phyloP scores from a whole-genome alignment of 2,113 vertebrate species.

The Marcusenius ussheri region DNA sequence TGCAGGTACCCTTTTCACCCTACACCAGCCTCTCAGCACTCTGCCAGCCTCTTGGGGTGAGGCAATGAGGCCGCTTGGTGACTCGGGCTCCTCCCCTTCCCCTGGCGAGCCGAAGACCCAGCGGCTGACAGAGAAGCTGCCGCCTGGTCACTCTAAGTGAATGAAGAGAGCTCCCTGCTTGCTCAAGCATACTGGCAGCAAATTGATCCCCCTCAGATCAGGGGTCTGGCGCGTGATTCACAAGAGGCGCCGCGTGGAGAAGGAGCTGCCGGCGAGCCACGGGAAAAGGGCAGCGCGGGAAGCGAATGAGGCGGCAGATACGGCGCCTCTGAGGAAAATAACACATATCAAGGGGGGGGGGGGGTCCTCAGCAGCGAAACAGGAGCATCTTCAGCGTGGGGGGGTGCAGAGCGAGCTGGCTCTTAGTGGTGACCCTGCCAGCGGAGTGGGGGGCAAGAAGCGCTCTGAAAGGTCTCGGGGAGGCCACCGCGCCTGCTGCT shows the following conservation, averaged over 20 bases:
- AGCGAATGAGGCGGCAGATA: conserved; percentile 44
- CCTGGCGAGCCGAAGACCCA: background rate
- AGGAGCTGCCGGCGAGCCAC: conserved; percentile 45
- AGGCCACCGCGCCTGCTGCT: background rate
- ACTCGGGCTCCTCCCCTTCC: conserved; percentile 15
- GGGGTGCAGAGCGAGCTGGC: background rate
- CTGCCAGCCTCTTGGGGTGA: background rate
- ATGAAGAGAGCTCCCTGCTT: conserved; percentile 59
- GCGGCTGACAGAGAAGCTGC: conserved; percentile 35
- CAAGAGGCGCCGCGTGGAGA: conserved; percentile 48
- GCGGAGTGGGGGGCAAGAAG: background rate
- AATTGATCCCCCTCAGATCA: conserved; percentile 60
- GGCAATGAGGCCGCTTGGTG: background rate
- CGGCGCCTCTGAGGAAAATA: conserved; percentile 61
- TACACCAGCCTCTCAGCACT: background rate
- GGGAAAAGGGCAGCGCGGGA: conserved; percentile 54
- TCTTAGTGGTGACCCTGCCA: background rate
- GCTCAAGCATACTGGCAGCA: conserved; percentile 63
- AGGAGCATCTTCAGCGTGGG: background rate
- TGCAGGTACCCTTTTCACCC: background rate
- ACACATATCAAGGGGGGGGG: conserved; percentile 50
- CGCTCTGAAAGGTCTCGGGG: background rate
- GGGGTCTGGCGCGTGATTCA: conserved; percentile 50
- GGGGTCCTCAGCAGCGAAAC: conserved; percentile 29
- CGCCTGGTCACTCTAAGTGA: conserved; percentile 61